Percentiles rank a stretch among this genome's conserved stretches.
These are phyloP conservation scores for Hirtodrosophila duncani DNA, from an alignment of 2,888 invertebrate species.

Conservation along the genomic window DNA sequence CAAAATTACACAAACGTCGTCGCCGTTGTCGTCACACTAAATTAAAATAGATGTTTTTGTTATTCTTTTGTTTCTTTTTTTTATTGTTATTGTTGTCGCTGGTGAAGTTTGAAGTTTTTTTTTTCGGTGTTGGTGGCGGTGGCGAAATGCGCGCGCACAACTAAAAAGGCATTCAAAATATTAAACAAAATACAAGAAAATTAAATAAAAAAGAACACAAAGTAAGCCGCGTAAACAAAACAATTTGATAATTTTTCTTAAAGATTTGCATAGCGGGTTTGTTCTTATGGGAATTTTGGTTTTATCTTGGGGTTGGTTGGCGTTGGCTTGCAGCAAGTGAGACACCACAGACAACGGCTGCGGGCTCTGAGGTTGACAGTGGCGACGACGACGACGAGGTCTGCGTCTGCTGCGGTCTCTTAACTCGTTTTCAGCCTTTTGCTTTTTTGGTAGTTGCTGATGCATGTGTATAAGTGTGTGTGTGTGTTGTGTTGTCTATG, in stretches of 20 bases:
- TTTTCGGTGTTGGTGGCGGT: slow-evolving; percentile 31
- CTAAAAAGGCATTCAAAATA: slow-evolving; percentile 39
- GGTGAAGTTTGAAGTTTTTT: slow-evolving; percentile 9
- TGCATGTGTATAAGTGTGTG: background rate
- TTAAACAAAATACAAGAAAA: slow-evolving; percentile 6
- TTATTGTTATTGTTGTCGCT: slow-evolving; percentile 49
- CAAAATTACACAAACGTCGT: no score
- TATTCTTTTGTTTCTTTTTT: slow-evolving; percentile 30
- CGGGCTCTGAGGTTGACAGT: background rate
- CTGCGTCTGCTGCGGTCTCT: slow-evolving; percentile 46
- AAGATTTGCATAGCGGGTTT: no score
- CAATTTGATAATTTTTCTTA: no score
- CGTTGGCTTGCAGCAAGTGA: slow-evolving; percentile 38
- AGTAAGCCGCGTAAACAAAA: background rate
- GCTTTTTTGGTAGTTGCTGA: slow-evolving; percentile 3
- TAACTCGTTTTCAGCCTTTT: slow-evolving; percentile 52
- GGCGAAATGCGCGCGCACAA: slow-evolving; percentile 60
- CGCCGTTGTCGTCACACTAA: background rate
- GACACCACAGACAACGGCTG: no score
- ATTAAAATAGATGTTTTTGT: background rate
- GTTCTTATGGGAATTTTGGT: no score
- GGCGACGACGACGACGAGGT: slow-evolving; percentile 34
- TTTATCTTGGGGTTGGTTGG: slow-evolving; percentile 20
- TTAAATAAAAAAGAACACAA: slow-evolving; percentile 1
- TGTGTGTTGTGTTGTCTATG: slow-evolving; percentile 8